Evolutionary conservation across 2,888 invertebrate genomes (phyloP).

Genomic region (Germaria angustata): DNA sequence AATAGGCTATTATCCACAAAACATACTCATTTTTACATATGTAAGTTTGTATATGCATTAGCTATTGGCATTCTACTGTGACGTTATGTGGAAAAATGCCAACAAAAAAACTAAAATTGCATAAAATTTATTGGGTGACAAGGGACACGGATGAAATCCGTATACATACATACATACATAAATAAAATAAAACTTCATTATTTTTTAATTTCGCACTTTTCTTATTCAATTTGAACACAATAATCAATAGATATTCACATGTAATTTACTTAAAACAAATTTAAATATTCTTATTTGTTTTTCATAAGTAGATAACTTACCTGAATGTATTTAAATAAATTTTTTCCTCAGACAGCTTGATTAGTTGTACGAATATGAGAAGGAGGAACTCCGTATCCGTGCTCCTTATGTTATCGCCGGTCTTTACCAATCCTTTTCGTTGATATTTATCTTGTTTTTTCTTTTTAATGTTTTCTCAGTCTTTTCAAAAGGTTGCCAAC

Average conservation of each 20-base stretch:
- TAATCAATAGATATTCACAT: not conserved
- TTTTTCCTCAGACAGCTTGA: not conserved
- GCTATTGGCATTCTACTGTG: slow-evolving; percentile 59
- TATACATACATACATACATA: no score
- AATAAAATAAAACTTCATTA: slow-evolving; percentile 25
- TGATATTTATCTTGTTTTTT: slow-evolving; percentile 45
- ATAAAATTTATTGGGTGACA: slow-evolving; percentile 57
- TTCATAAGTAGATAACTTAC: slow-evolving; percentile 37
- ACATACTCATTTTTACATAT: not conserved
- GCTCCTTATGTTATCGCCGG: slow-evolving; percentile 48
- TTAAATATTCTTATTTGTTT: not conserved
- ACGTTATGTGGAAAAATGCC: slow-evolving; percentile 60
- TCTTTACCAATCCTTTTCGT: slow-evolving; percentile 24
- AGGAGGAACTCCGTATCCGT: slow-evolving; percentile 3
- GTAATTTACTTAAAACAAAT: slow-evolving; percentile 20
- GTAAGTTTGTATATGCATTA: not conserved
- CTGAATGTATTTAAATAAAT: slow-evolving; percentile 23
- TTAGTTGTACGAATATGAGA: not conserved
- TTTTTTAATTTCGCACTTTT: not conserved
- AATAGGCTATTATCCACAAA: slow-evolving; percentile 18
- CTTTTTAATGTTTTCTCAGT: not conserved
- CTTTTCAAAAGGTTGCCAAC: slow-evolving; percentile 7
- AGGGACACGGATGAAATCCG: slow-evolving; percentile 49
- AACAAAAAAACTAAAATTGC: slow-evolving; percentile 58
- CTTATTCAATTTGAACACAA: slow-evolving; percentile 14